Evolutionary conservation across 2,888 invertebrate genomes (phyloP).

Genomic region (Erynnis tages): DNA sequence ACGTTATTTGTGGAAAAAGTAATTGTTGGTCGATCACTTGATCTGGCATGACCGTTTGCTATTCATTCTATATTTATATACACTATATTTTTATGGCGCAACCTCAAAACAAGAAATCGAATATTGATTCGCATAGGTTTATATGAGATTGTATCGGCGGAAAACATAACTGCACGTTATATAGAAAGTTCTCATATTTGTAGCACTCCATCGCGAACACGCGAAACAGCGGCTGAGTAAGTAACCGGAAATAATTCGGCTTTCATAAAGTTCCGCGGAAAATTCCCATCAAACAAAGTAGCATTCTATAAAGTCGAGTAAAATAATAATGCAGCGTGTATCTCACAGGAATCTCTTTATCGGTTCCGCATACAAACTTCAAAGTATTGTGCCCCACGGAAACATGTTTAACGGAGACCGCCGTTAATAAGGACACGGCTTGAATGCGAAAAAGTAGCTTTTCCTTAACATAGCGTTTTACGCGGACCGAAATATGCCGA

Average conservation of each 20-base stretch:
- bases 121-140: not conserved
- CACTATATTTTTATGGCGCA: no score
- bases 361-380: slow-evolving; percentile 6
- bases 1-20: no score
- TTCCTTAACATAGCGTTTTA: slow-evolving; percentile 41
- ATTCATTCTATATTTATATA: no score
- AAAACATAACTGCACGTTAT: not conserved
- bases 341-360: slow-evolving; percentile 19
- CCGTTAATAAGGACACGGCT: slow-evolving; percentile 55
- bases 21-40: no score
- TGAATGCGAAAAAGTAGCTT: slow-evolving; percentile 58
- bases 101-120: not conserved
- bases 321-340: slow-evolving; percentile 9
- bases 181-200: slow-evolving; percentile 8
- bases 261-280: slow-evolving; percentile 15
- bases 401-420: slow-evolving; percentile 41
- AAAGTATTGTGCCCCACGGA: slow-evolving; percentile 36
- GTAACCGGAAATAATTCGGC: slow-evolving; percentile 11
- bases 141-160: not conserved
- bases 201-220: slow-evolving; percentile 7
- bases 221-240: slow-evolving; percentile 10
- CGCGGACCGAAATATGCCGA: slow-evolving; percentile 63
- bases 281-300: slow-evolving; percentile 13
- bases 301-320: slow-evolving; percentile 6
- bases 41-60: no score